phyloP scores from a whole-genome alignment of 2,797 vertebrate genomes.

The Furcifer pardalis region DNA sequence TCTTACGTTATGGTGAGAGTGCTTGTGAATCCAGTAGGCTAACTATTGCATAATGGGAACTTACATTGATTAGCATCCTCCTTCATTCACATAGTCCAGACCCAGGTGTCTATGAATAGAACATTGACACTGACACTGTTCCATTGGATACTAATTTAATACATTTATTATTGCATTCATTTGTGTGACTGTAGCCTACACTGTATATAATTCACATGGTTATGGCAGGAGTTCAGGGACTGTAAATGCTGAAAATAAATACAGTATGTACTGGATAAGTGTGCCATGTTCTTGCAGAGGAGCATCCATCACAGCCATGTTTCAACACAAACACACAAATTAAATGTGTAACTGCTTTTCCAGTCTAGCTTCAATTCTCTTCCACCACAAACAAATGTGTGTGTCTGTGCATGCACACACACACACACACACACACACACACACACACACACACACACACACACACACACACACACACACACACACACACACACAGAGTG shows the following conservation, averaged over 20 bases:
- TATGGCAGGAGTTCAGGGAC: not conserved
- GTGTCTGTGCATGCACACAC: too few relatives aligned
- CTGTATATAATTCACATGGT: too few relatives aligned
- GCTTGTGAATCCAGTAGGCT: not conserved
- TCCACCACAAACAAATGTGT: not conserved
- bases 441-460: too few relatives aligned
- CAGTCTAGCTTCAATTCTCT: not conserved
- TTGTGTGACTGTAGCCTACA: too few relatives aligned
- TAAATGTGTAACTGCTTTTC: not conserved
- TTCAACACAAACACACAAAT: not conserved
- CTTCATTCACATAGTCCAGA: too few relatives aligned
- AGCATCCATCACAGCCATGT: too few relatives aligned
- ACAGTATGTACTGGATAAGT: not conserved
- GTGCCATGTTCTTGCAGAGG: not conserved
- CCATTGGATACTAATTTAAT: not conserved
- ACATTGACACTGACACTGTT: not conserved
- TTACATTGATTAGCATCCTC: not conserved
- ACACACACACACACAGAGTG: too few relatives aligned
- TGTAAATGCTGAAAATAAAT: not conserved
- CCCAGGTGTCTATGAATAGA: too few relatives aligned
- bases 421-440: too few relatives aligned
- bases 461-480: too few relatives aligned
- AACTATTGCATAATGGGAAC: not conserved
- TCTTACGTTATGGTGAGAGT: too few relatives aligned
- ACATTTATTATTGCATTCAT: not conserved